Evolutionary conservation across 2,113 vertebrate genomes (phyloP).

Genomic region (Prionailurus bengalensis): DNA sequence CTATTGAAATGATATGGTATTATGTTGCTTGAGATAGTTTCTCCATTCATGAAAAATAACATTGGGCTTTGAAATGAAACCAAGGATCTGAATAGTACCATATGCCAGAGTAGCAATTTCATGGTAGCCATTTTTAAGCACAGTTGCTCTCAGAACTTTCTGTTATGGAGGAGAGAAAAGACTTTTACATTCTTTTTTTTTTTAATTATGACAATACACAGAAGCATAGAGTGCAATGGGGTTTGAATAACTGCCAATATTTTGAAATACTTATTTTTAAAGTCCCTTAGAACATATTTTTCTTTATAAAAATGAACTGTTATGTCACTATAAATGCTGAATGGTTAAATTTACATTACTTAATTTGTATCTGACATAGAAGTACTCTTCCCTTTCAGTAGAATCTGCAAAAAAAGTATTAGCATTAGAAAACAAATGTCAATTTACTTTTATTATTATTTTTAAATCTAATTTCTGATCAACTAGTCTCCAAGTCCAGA

Average conservation of each 20-base stretch:
- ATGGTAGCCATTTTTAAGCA: conserved; percentile 80
- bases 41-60: conserved; percentile 76
- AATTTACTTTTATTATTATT: not conserved
- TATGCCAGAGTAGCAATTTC: conserved; percentile 72
- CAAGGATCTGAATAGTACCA: conserved; percentile 76
- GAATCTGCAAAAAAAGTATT: conserved; percentile 79
- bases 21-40: not conserved
- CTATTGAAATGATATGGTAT: conserved; percentile 53
- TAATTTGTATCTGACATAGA: conserved; percentile 79
- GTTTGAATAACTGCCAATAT: conserved; percentile 14
- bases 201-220: not conserved
- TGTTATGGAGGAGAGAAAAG: conserved; percentile 68
- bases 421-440: not conserved
- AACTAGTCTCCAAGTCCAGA: not conserved
- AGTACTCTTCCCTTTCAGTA: conserved; percentile 68
- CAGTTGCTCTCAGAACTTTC: conserved; percentile 76
- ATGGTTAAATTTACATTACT: conserved; percentile 73
- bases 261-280: conserved; percentile 45
- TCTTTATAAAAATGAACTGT: conserved; percentile 45
- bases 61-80: conserved; percentile 74
- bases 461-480: not conserved
- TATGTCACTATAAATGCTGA: not conserved
- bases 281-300: not conserved
- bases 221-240: not conserved
- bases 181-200: conserved; percentile 43